Evolutionary conservation across 2,113 vertebrate genomes (phyloP).

Genomic region (Setophaga petechia): DNA sequence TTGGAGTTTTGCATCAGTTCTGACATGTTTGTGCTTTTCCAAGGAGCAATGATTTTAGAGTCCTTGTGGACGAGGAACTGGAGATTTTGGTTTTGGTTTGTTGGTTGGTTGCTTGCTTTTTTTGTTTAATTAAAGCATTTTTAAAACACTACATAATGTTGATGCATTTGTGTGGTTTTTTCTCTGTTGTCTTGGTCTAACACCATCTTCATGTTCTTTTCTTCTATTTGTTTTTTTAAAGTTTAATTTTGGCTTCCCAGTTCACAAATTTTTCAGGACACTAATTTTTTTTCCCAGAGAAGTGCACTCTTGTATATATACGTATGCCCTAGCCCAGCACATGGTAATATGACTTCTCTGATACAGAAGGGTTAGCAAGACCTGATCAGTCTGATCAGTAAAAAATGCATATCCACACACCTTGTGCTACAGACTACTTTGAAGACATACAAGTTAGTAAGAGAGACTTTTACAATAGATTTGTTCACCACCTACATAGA

Average conservation of each 20-base stretch:
- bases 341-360: neutral
- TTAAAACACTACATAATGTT: neutral
- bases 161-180: neutral
- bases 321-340: fast-evolving
- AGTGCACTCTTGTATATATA: neutral
- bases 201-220: neutral
- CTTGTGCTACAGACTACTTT: neutral
- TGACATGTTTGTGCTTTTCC: neutral
- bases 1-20: neutral
- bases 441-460: neutral
- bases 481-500: neutral
- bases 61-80: neutral
- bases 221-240: neutral
- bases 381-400: neutral
- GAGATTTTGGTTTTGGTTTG: neutral
- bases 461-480: neutral
- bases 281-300: neutral
- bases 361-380: neutral
- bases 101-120: neutral
- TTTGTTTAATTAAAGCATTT: neutral
- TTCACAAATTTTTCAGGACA: neutral
- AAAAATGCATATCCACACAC: neutral
- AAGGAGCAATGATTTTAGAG: neutral
- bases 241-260: neutral
- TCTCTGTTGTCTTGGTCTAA: neutral